phyloP scores from a whole-genome alignment of 2,797 vertebrate genomes.

The Eremophila alpestris region DNA sequence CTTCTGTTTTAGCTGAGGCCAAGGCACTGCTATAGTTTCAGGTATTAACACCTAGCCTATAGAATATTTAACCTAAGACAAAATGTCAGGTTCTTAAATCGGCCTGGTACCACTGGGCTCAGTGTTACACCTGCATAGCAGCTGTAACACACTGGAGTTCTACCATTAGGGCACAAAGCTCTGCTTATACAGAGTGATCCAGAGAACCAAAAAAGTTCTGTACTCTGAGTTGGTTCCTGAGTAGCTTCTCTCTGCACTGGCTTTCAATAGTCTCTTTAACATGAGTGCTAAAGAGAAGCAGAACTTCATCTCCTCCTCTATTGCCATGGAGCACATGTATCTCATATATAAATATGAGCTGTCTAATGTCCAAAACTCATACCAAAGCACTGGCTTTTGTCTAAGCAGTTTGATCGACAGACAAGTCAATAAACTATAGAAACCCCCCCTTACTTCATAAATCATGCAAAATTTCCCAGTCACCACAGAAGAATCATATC shows the following conservation, averaged over 20 bases:
- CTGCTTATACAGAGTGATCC: neutral
- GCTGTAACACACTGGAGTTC: neutral
- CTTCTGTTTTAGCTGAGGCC: neutral
- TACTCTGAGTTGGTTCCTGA: neutral
- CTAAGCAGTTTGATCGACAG: neutral
- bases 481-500: neutral
- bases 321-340: accelerated
- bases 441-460: neutral
- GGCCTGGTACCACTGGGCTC: neutral
- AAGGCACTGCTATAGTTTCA: neutral
- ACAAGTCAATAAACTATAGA: neutral
- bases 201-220: neutral
- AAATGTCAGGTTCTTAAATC: neutral
- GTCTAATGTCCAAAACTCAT: neutral
- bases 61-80: neutral
- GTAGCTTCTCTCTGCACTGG: neutral
- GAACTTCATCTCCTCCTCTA: neutral
- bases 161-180: neutral
- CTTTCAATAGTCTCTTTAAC: neutral
- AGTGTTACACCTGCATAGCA: neutral
- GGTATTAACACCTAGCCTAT: neutral
- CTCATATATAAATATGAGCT: neutral
- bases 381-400: neutral
- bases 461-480: neutral
- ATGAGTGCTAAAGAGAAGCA: neutral